These are phyloP conservation scores for Teleogryllus occipitalis DNA, from an alignment of 1,140 invertebrate genomes.

Conservation along the genomic window DNA sequence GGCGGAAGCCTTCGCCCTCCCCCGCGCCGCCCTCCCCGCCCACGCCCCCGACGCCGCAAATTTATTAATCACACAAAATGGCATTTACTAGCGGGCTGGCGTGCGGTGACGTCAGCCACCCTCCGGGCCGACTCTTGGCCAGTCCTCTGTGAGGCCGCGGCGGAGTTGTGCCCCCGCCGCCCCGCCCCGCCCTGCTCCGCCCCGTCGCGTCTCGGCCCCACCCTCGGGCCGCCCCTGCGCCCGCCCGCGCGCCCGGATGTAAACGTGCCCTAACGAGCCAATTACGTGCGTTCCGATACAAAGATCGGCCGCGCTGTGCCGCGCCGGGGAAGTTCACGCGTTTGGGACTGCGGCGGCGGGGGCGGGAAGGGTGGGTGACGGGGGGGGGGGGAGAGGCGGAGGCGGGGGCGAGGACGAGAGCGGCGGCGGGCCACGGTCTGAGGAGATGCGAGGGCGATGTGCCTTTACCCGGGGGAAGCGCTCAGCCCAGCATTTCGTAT, in stretches of 20 bases:
- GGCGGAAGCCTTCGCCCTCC: not conserved
- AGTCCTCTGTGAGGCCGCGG: no score
- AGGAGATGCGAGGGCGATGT: not conserved
- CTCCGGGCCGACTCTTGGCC: not conserved
- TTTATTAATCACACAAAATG: not conserved
- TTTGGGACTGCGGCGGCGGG: no score
- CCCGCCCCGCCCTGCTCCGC: no score
- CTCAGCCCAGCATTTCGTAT: not conserved
- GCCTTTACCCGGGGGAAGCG: not conserved
- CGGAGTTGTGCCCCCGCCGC: no score
- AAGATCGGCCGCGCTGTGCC: not conserved
- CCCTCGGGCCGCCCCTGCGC: no score
- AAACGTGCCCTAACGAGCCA: not conserved
- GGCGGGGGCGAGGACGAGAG: no score
- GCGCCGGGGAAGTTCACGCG: no score
- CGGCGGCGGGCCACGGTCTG: not conserved
- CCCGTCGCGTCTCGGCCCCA: not conserved
- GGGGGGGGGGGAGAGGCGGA: no score
- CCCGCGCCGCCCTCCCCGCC: no score
- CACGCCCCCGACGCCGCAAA: not conserved
- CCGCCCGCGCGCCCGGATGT: not conserved
- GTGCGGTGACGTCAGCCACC: not conserved
- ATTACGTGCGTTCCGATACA: not conserved
- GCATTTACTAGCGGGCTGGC: not conserved
- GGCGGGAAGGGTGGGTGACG: not conserved